Base-by-base conservation (phyloP, 1,140 invertebrate species). In the Pantala flavescens region DNA sequence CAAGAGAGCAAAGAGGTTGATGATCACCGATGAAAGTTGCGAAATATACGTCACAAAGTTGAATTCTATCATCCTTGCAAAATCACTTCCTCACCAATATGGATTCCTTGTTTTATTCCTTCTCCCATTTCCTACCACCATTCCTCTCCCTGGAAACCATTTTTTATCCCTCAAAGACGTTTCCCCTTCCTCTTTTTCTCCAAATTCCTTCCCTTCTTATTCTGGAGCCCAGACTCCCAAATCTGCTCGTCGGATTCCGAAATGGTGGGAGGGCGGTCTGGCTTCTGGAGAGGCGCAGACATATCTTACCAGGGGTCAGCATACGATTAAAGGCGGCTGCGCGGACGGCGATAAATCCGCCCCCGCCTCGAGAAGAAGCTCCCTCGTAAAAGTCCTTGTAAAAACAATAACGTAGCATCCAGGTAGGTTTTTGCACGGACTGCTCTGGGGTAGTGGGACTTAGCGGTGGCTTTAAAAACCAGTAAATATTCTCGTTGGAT, bases 401-500 rank as follows among this genome's bases (percentile, higher is more conserved):
- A 21, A 63, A 63, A 63, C 49, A 63, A 63, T 63, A 63, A 63
- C 49, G 49, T 12, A 63, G 14, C 14, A 21, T 21, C 49, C 49
- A 21, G 49, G 49, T 63, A 63, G 49, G 49, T 63, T 63, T 63
- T 63, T 63, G 49, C 49, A 3, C 49, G 3, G 49, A 63, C 49
- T 63, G 49, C 49, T 63, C 49, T 63, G 49, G 49, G 49, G 49
- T 63, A 63, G 49, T 63, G 49, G 49, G 49, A 14, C 49, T 16
- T 63, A 19, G 16, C 49, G 49, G 49, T 63, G 49, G 49, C 49
- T 19, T 63, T 63, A 63, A 63, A 63, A 63, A 63, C 49, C 49
- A 63, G 49, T 63, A 63, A 63, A 63, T 63, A 63, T 63, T 63
- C 49, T 16, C 49, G 49, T 63, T 63, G 49, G 49, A 63, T 63